Conservation (phyloP, 2,797 vertebrate species). For the Melanogrammus aeglefinus region DNA sequence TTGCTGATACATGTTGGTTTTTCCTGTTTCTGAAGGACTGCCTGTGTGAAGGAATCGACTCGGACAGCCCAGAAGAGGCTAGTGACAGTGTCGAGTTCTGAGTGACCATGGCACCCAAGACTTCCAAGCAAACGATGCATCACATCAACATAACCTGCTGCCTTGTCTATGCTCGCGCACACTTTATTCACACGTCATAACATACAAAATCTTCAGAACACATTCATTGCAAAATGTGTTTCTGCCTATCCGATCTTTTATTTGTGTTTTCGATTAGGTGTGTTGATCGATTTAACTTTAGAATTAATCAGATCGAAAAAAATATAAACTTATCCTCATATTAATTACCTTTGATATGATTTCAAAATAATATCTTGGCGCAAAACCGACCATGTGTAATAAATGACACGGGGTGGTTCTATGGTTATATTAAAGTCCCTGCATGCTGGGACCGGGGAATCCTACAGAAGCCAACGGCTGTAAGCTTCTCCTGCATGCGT, state of each 20-base stretch:
- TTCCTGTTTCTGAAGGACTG: slow-evolving; percentile 63
- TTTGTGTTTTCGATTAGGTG: not conserved
- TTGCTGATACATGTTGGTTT: not conserved
- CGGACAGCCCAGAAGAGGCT: slow-evolving; percentile 70
- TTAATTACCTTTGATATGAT: not conserved
- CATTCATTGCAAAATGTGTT: not conserved
- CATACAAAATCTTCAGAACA: not conserved
- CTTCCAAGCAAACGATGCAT: not conserved
- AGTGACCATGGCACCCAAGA: slow-evolving; percentile 45
- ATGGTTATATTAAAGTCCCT: not conserved
- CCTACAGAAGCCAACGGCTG: not conserved
- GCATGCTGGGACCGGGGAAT: not conserved
- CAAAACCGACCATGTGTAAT: slow-evolving; percentile 4
- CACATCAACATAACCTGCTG: not conserved
- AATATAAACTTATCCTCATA: not conserved
- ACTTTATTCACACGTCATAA: not conserved
- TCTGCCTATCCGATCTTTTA: not conserved
- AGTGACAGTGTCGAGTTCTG: slow-evolving; percentile 74
- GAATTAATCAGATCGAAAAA: not conserved
- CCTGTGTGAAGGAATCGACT: slow-evolving; percentile 75
- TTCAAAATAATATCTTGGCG: not conserved
- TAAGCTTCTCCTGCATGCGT: slow-evolving; percentile 37
- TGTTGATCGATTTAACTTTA: not conserved
- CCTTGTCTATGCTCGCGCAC: not conserved
- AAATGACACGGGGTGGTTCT: not conserved